These are phyloP conservation scores for Biston stratarius DNA, from an alignment of 2,888 invertebrate species.

Conservation along the genomic window DNA sequence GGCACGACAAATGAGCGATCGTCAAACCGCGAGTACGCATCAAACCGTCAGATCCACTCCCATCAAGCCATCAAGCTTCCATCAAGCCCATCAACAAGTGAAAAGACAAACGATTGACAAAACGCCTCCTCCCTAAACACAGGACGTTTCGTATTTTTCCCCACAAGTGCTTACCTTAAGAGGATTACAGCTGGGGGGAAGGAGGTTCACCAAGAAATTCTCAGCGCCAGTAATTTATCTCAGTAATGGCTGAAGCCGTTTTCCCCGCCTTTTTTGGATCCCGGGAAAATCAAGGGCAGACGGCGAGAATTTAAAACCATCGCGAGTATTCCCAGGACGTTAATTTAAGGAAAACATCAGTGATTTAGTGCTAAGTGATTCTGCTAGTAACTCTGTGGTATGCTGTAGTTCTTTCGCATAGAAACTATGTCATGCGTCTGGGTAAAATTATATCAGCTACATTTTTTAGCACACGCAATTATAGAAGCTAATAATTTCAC, in stretches of 20 bases:
- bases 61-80: slow-evolving; percentile 7
- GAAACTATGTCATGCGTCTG: neutral
- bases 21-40: neutral
- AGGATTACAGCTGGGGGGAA: slow-evolving; percentile 57
- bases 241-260: slow-evolving; percentile 71
- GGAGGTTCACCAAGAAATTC: slow-evolving; percentile 58
- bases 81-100: slow-evolving; percentile 43
- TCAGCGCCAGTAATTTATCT: slow-evolving; percentile 76
- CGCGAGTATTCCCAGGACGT: slow-evolving; percentile 65
- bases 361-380: slow-evolving; percentile 71
- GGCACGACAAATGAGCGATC: slow-evolving; percentile 15
- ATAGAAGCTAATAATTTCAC: too few species aligned
- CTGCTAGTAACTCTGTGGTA: slow-evolving; percentile 29
- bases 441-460: neutral
- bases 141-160: slow-evolving; percentile 50
- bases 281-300: slow-evolving; percentile 65
- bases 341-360: slow-evolving; percentile 70
- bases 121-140: slow-evolving; percentile 30
- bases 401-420: slow-evolving; percentile 1
- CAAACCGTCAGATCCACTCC: slow-evolving; percentile 16
- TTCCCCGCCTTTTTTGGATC: slow-evolving; percentile 79
- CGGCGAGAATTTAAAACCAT: slow-evolving; percentile 69
- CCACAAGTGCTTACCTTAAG: slow-evolving; percentile 64
- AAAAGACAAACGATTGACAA: slow-evolving; percentile 38
- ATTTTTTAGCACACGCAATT: too few species aligned